phyloP scores from a whole-genome alignment of 2,113 vertebrate genomes.

The Macaca mulatta region DNA sequence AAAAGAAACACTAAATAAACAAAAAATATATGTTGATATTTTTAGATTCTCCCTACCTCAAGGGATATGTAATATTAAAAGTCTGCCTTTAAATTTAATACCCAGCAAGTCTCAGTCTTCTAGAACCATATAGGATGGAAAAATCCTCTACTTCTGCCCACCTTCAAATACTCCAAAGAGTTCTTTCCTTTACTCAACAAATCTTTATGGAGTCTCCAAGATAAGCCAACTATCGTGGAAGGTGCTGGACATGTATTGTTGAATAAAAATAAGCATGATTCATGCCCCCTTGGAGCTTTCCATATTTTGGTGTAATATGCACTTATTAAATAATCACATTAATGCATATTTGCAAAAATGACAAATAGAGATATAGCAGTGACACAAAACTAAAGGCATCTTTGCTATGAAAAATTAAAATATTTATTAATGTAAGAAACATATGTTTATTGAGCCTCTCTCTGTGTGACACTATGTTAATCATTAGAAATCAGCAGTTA shows the following conservation, averaged over 20 bases:
- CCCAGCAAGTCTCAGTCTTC: neutral
- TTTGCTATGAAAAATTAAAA: neutral
- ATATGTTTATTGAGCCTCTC: neutral
- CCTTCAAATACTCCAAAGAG: neutral
- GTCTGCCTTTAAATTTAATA: neutral
- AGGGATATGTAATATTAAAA: neutral
- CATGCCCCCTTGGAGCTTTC: neutral
- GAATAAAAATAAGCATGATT: neutral
- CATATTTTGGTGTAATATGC: neutral
- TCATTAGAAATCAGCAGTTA: neutral
- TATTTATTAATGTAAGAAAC: neutral
- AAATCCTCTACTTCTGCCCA: neutral
- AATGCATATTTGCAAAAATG: neutral
- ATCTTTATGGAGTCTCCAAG: neutral
- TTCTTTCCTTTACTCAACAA: neutral
- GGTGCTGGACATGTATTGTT: neutral
- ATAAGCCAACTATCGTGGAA: neutral
- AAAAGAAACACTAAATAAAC: neutral
- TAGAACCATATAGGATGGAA: neutral
- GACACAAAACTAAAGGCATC: neutral
- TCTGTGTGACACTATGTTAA: neutral
- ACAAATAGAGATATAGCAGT: neutral
- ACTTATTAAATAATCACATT: neutral
- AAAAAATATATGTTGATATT: neutral
- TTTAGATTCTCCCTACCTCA: neutral